phyloP scores from a whole-genome alignment of 2,113 vertebrate genomes.

The Ursus arctos region DNA sequence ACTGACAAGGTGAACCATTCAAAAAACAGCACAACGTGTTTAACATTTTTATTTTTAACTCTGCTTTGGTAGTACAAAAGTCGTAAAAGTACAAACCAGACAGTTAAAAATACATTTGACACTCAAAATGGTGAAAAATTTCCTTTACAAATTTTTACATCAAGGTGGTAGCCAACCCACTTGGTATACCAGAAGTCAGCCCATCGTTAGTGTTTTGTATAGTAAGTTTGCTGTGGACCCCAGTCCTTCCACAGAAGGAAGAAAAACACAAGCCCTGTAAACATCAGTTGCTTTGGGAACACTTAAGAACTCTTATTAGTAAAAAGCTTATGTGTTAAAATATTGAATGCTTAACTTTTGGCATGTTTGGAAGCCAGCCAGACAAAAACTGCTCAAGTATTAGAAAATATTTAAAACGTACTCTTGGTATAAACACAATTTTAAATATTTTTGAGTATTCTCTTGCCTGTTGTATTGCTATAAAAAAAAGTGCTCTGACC shows the following conservation, averaged over 20 bases:
- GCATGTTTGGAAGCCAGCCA: conserved; percentile 71
- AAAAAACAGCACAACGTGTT: background rate
- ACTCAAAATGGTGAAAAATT: conserved; percentile 78
- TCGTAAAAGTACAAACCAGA: conserved; percentile 85
- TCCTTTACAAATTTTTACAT: conserved; percentile 74
- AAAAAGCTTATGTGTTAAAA: conserved; percentile 71
- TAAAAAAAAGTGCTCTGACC: conserved; percentile 42
- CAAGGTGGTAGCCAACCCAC: conserved; percentile 40
- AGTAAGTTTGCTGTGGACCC: conserved; percentile 21
- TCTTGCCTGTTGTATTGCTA: conserved; percentile 68
- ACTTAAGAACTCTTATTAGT: conserved; percentile 36
- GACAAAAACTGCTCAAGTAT: conserved; percentile 81
- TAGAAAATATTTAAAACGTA: conserved; percentile 82
- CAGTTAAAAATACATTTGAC: conserved; percentile 88
- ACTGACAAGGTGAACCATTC: background rate
- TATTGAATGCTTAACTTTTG: conserved; percentile 64
- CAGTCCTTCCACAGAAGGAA: conserved; percentile 12
- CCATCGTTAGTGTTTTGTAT: conserved; percentile 80
- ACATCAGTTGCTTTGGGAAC: conserved; percentile 59
- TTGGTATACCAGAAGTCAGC: background rate
- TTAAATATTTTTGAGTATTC: conserved; percentile 70
- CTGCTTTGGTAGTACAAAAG: conserved; percentile 89
- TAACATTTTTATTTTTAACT: conserved; percentile 84
- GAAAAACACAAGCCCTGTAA: conserved; percentile 55
- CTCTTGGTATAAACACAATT: conserved; percentile 78